phyloP scores from a whole-genome alignment of 2,888 invertebrate genomes.

The Iselma pallidipennis region DNA sequence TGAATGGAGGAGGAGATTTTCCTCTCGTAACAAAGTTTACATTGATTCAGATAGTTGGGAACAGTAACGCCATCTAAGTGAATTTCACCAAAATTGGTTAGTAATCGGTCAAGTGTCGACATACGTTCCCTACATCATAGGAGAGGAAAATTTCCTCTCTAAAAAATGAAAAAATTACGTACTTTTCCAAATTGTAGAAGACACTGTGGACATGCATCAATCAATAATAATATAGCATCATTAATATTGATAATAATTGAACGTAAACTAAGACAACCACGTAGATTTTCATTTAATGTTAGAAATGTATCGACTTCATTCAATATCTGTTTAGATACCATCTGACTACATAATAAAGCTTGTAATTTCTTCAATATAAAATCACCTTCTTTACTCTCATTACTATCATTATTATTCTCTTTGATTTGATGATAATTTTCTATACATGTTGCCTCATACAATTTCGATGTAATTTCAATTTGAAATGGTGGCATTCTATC shows the following conservation, averaged over 20 bases:
- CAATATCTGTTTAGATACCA: slow-evolving; percentile 60
- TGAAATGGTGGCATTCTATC: slow-evolving; percentile 60
- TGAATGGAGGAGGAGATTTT: no score
- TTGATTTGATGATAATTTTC: slow-evolving; percentile 41
- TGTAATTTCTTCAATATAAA: slow-evolving; percentile 55
- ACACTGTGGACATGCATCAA: slow-evolving; percentile 65
- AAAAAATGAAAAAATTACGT: slow-evolving; percentile 24
- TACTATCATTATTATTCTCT: neutral
- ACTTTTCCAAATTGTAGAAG: slow-evolving; percentile 70
- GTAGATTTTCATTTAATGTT: slow-evolving; percentile 59
- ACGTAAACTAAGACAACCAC: slow-evolving; percentile 61
- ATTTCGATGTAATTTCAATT: slow-evolving; percentile 48
- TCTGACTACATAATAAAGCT: slow-evolving; percentile 63
- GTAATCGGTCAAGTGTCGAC: no score
- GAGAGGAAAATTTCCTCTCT: neutral
- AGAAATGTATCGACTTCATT: slow-evolving; percentile 67
- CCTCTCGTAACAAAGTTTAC: no score
- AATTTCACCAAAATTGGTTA: no score
- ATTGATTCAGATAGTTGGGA: neutral
- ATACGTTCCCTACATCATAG: no score
- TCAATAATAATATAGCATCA: slow-evolving; percentile 60
- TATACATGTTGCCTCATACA: slow-evolving; percentile 45
- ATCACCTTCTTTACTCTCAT: slow-evolving; percentile 45
- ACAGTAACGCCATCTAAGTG: no score
- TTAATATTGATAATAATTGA: slow-evolving; percentile 58